phyloP scores from a whole-genome alignment of 1,140 invertebrate genomes.

The Chionoecetes opilio region DNA sequence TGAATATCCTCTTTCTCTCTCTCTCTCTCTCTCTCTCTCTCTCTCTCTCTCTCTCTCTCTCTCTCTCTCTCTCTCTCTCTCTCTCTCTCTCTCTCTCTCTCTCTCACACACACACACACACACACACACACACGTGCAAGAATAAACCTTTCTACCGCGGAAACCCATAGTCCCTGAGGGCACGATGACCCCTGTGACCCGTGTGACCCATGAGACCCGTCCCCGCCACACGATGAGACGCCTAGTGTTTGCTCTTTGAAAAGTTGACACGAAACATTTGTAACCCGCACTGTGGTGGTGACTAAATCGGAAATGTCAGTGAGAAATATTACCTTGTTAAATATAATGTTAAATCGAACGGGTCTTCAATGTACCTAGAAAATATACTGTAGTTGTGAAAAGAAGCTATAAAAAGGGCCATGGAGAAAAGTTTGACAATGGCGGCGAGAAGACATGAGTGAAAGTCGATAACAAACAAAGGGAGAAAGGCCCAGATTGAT shows the following conservation, averaged over 20 bases:
- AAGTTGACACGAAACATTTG: not conserved
- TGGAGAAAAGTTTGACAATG: too few relatives aligned
- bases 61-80: slow-evolving; percentile 16
- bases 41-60: slow-evolving; percentile 27
- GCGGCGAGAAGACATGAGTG: too few relatives aligned
- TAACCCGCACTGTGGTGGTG: too few relatives aligned
- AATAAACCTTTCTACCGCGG: too few relatives aligned
- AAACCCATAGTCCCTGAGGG: not conserved
- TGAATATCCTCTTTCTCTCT: not conserved
- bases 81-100: slow-evolving; percentile 8
- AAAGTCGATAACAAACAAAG: too few relatives aligned
- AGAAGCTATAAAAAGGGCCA: too few relatives aligned
- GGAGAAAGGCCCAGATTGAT: too few relatives aligned
- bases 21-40: slow-evolving; percentile 27
- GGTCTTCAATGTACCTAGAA: too few relatives aligned
- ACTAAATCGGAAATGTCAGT: too few relatives aligned
- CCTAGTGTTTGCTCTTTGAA: not conserved
- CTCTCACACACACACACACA: not conserved
- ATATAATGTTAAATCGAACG: too few relatives aligned
- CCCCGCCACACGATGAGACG: not conserved
- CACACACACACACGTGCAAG: not conserved
- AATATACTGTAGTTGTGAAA: too few relatives aligned
- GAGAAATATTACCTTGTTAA: too few relatives aligned
- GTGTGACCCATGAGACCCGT: not conserved
- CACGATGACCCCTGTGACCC: not conserved